Evolutionary conservation across 1,140 invertebrate species (phyloP), one percentile per base, ranked within the genome.

Genomic region (Drosophila arawakana): DNA sequence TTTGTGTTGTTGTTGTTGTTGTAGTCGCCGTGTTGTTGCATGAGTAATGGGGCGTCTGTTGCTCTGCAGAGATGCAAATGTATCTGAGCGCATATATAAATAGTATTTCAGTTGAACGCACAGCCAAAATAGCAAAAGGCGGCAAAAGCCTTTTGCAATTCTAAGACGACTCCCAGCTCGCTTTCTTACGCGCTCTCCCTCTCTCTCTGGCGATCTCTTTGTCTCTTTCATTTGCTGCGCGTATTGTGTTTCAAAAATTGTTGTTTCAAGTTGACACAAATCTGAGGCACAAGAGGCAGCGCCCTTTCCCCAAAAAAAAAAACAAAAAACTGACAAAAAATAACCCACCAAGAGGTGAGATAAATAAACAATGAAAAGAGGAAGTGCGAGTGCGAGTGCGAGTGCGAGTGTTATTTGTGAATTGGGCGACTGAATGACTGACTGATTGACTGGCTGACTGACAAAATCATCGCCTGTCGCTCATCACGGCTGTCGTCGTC

Each of bases 21-120:
- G 25, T 47, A 52, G 55, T 37, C 82, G 9, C 50, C 11, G 21
- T 54, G 50, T 69, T 84, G 77, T 70, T 83, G 81, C 77, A 85
- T 85, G 81, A 86, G 81, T 81, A 85, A 86, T 85, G 81, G 57
- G 59, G 59, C 59, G 52, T 66, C 63, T 78, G 66, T 46, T 52
- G 61, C 37, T 15, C 37, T 15, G 34, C 4, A 1, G 76, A 78
- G 76, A 86, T 86, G 83, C 80, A 88, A 89, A 88, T 83, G 84
- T 89, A 74, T 86, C 82, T 83, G 75, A 57, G 73, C 85, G 83
- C 82, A 88, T 86, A 76, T 86, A 86, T 88, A 88, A 88, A 88
- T 88, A 88, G 83, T 89, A 89, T 83, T 88, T 88, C 83, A 88
- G 84, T 89, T 75, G 84, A 88, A 88, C 83, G 83, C 83, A 77